These are phyloP conservation scores for Henicopernis longicauda DNA, from an alignment of 2,113 vertebrate genomes.

Conservation along the genomic window DNA sequence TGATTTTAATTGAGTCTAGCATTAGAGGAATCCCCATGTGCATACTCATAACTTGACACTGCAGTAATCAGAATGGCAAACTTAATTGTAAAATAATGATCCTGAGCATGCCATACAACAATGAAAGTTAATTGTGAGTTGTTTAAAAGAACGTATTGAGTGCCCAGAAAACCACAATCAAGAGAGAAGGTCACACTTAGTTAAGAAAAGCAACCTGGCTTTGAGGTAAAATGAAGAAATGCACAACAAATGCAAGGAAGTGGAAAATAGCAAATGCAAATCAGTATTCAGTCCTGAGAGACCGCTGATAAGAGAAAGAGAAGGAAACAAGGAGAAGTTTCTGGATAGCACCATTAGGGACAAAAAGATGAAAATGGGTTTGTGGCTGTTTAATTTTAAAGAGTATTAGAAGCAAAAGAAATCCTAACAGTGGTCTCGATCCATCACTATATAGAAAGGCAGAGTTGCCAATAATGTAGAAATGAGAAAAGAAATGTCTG, in stretches of 20 bases:
- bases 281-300: neutral
- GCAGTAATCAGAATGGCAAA: neutral
- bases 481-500: neutral
- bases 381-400: neutral
- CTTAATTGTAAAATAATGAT: conserved; percentile 46
- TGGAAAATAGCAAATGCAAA: neutral
- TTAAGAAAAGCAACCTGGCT: neutral
- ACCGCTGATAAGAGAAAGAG: neutral
- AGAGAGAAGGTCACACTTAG: neutral
- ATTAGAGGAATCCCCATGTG: neutral
- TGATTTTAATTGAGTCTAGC: neutral
- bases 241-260: neutral
- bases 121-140: neutral
- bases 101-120: neutral
- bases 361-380: neutral
- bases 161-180: neutral
- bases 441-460: neutral
- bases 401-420: neutral
- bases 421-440: neutral
- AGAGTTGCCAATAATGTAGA: neutral
- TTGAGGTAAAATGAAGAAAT: neutral
- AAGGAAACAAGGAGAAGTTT: neutral
- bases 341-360: neutral
- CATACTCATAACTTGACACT: conserved; percentile 4
- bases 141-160: neutral